Conservation (phyloP, 2,797 vertebrate genomes). For the Anguilla pacifica region DNA sequence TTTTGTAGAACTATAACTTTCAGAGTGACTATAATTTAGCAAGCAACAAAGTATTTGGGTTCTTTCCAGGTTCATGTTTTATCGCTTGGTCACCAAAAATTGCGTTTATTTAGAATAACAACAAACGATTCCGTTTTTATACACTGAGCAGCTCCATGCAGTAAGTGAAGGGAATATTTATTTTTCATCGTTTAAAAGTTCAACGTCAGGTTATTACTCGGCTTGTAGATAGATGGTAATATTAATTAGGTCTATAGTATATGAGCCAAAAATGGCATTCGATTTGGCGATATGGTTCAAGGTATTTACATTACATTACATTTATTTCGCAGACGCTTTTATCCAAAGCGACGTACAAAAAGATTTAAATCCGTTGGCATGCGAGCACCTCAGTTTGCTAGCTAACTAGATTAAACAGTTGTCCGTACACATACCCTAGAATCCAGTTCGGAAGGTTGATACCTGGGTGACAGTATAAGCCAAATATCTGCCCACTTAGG, state of each 20-base stretch:
- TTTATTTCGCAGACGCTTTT: too few relatives aligned
- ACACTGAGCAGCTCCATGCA: neutral
- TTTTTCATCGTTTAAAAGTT: neutral
- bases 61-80: too few relatives aligned
- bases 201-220: neutral
- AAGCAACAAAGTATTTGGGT: too few relatives aligned
- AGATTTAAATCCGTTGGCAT: neutral
- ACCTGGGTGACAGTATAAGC: slow-evolving; percentile 81
- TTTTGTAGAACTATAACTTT: too few relatives aligned
- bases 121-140: neutral
- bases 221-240: neutral
- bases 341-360: too few relatives aligned
- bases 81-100: too few relatives aligned
- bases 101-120: too few relatives aligned
- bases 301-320: too few relatives aligned
- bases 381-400: neutral
- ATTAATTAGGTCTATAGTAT: too few relatives aligned
- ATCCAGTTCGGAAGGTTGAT: slow-evolving; percentile 87
- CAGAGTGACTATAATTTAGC: too few relatives aligned
- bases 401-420: neutral
- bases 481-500: slow-evolving; percentile 64
- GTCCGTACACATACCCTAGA: slow-evolving; percentile 77
- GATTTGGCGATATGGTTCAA: neutral
- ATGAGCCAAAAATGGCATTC: neutral
- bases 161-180: neutral